Evolutionary conservation across 2,113 vertebrate genomes (phyloP).

Genomic region (Cervus canadensis): DNA sequence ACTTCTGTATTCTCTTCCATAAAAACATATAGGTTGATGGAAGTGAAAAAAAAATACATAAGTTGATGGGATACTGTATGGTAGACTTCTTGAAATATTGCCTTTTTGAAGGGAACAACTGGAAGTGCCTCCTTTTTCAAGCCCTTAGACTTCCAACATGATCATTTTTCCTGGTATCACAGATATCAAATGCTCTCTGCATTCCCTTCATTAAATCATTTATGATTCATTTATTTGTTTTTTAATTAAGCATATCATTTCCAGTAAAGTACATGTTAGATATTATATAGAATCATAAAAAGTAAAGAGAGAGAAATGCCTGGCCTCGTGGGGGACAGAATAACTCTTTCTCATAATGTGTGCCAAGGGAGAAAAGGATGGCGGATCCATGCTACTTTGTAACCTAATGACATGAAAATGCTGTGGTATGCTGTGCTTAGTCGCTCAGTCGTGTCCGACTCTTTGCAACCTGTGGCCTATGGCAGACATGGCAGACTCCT

Average conservation of each 20-base stretch:
- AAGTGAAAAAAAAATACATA: not conserved
- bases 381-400: not conserved
- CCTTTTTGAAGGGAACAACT: not conserved
- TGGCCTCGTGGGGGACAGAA: not conserved
- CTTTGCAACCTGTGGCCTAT: not conserved
- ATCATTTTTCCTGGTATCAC: not conserved
- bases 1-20: not conserved
- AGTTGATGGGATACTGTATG: not conserved
- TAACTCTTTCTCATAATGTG: not conserved
- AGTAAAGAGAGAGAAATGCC: not conserved
- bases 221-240: not conserved
- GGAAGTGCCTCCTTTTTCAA: not conserved
- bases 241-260: not conserved
- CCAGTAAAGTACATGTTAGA: not conserved
- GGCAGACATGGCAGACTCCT: not conserved
- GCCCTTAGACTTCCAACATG: not conserved
- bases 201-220: not conserved
- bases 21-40: not conserved
- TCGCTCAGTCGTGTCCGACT: accelerated
- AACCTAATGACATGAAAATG: not conserved
- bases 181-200: not conserved
- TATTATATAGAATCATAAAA: not conserved
- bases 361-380: not conserved
- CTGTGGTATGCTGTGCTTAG: no score
- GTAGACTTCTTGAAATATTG: not conserved